These are phyloP conservation scores for Lasioglossum lativentre DNA, from an alignment of 2,888 invertebrate species.

Conservation along the genomic window DNA sequence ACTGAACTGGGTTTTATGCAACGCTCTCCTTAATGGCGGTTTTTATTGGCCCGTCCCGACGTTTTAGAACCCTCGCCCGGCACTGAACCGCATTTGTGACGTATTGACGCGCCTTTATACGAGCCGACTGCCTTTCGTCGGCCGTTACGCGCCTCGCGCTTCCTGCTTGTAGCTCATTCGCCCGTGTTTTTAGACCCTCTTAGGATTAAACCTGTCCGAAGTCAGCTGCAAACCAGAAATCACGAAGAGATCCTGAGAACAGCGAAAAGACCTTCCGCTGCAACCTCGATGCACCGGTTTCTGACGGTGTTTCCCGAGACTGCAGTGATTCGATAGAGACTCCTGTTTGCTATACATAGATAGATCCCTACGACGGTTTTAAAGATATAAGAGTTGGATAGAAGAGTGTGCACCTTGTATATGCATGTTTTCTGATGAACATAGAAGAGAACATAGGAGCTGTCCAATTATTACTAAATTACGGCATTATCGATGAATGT, in stretches of 20 bases:
- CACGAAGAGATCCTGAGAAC: neutral
- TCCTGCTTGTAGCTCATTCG: neutral
- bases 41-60: conserved; percentile 58
- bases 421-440: too few relatives aligned
- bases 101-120: conserved; percentile 48
- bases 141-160: neutral
- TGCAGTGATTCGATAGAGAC: neutral
- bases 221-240: neutral
- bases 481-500: too few relatives aligned
- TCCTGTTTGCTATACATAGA: neutral
- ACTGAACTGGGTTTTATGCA: conserved; percentile 50
- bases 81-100: conserved; percentile 63
- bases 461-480: too few relatives aligned
- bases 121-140: neutral
- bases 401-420: too few relatives aligned
- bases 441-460: too few relatives aligned
- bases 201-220: neutral
- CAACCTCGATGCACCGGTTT: neutral
- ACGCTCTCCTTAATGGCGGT: conserved; percentile 50
- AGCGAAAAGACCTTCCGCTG: neutral
- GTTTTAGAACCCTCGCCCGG: conserved; percentile 43
- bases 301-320: neutral
- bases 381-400: too few relatives aligned
- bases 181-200: neutral
- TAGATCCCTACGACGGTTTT: neutral